A percentile compares a stretch with the other conserved stretches of the same genome.
These are phyloP conservation scores for Buathra laborator DNA, from an alignment of 2,888 invertebrate species.

Conservation along the genomic window DNA sequence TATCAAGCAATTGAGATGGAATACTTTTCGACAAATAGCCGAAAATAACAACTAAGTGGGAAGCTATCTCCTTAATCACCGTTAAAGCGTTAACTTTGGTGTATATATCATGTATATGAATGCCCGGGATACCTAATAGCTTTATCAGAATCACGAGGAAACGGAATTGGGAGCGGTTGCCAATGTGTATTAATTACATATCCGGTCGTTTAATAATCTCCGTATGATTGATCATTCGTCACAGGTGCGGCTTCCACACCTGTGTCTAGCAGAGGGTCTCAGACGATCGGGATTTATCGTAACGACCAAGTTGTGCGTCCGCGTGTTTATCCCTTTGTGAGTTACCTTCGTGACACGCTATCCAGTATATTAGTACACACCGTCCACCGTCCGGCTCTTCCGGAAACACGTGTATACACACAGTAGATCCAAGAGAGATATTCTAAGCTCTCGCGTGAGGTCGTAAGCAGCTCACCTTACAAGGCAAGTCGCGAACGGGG, in stretches of 20 bases:
- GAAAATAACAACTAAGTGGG: too few species aligned
- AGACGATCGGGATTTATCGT: constrained; percentile 36
- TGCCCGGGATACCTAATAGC: neutral
- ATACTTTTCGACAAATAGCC: too few species aligned
- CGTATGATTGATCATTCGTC: constrained; percentile 11
- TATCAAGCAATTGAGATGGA: too few species aligned
- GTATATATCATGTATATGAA: neutral
- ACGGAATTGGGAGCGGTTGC: neutral
- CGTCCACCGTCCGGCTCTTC: constrained; percentile 11
- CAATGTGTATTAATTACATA: constrained; percentile 40
- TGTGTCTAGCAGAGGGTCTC: constrained; percentile 19
- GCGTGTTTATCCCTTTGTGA: constrained; percentile 36
- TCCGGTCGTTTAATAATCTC: constrained; percentile 43
- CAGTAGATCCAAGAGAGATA: constrained; percentile 22
- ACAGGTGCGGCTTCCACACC: constrained; percentile 47
- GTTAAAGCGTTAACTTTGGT: too few species aligned
- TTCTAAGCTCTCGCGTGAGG: neutral
- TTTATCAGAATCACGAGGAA: neutral
- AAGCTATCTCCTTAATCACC: too few species aligned
- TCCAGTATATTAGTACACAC: constrained; percentile 14
- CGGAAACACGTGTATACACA: constrained; percentile 32
- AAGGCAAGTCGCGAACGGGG: constrained; percentile 2
- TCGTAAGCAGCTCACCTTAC: constrained; percentile 2
- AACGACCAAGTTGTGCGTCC: constrained; percentile 18
- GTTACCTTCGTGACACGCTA: constrained; percentile 7